Percentiles rank a stretch among this genome's conserved stretches.
These are phyloP conservation scores for Argya squamiceps DNA, from an alignment of 2,797 vertebrate species.

Conservation along the genomic window DNA sequence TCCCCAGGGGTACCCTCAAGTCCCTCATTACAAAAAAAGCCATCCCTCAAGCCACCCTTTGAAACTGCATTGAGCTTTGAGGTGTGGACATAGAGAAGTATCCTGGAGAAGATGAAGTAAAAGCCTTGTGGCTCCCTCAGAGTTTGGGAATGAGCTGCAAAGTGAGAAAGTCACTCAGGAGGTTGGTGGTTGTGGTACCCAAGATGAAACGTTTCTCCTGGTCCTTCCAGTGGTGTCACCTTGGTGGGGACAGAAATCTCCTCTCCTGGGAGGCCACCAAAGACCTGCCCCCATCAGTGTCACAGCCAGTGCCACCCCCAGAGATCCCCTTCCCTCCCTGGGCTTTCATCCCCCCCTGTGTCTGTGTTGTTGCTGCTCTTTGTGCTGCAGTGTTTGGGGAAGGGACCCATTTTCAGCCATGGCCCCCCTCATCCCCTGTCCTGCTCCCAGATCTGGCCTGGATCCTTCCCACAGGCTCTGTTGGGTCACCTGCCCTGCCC, in stretches of 20 bases:
- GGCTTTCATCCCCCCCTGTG: not conserved
- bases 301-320: not conserved
- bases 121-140: not conserved
- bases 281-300: not conserved
- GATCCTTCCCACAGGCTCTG: not conserved
- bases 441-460: not conserved
- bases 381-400: not conserved
- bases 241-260: not conserved
- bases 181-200: not conserved
- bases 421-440: not conserved
- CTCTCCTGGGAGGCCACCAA: not conserved
- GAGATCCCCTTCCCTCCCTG: not conserved
- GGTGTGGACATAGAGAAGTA: not conserved
- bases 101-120: not conserved
- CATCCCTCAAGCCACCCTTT: not conserved
- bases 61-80: not conserved
- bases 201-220: not conserved
- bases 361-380: not conserved
- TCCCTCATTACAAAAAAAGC: not conserved
- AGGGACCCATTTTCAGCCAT: not conserved
- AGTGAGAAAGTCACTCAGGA: not conserved
- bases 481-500: not conserved
- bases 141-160: not conserved
- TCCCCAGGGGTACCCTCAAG: not conserved
- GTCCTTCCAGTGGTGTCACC: not conserved